These are phyloP conservation scores for Malaclemys terrapin DNA, from an alignment of 2,113 vertebrate species.

Conservation along the genomic window DNA sequence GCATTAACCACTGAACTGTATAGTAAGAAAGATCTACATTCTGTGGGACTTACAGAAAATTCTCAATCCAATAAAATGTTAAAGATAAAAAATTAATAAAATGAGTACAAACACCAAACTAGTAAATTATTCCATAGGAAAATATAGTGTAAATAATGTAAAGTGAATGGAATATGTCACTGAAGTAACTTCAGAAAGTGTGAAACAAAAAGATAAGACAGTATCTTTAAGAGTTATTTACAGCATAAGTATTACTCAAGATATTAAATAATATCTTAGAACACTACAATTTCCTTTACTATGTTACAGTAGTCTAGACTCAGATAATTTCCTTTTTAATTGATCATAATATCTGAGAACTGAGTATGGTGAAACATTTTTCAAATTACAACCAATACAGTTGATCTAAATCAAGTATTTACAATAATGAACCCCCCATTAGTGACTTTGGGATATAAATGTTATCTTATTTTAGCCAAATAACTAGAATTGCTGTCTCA, in stretches of 20 bases:
- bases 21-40: neutral
- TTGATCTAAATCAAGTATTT: neutral
- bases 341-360: neutral
- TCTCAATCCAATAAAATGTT: neutral
- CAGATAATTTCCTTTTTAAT: neutral
- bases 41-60: neutral
- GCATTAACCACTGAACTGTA: slow-evolving; percentile 9
- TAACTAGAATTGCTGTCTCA: neutral
- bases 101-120: neutral
- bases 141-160: neutral
- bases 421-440: neutral
- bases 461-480: neutral
- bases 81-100: neutral
- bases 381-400: neutral
- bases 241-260: neutral
- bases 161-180: neutral
- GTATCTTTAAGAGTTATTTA: neutral
- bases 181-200: neutral
- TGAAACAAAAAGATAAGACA: neutral
- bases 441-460: neutral
- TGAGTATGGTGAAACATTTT: neutral
- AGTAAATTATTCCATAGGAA: neutral
- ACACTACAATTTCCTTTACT: neutral
- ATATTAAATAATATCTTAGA: neutral
- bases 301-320: neutral